A percentile compares a stretch with the other conserved stretches of the same genome.
phyloP scores from a whole-genome alignment of 2,888 invertebrate genomes.

The Crematogaster levior region DNA sequence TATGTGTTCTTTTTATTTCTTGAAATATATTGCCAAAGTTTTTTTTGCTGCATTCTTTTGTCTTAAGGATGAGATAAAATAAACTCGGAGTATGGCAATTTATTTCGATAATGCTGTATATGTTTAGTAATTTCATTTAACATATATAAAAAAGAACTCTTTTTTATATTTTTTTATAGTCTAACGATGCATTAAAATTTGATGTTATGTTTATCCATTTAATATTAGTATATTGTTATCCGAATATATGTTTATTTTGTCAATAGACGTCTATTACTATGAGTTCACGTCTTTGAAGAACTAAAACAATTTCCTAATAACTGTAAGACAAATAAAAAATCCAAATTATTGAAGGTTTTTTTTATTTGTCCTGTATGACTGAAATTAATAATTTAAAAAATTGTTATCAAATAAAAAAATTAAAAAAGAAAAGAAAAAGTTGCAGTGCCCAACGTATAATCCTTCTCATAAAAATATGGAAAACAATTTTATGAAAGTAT shows the following conservation, averaged over 20 bases:
- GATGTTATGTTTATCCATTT: neutral
- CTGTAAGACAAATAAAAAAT: conserved; percentile 43
- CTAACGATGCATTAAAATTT: neutral
- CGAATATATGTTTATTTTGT: neutral
- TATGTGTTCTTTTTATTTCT: neutral
- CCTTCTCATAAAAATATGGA: neutral
- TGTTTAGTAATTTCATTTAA: neutral
- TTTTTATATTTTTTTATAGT: conserved; percentile 3
- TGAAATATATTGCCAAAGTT: neutral
- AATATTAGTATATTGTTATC: neutral
- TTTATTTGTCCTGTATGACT: conserved; percentile 16
- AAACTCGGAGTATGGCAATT: neutral
- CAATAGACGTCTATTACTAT: neutral
- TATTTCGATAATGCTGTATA: neutral
- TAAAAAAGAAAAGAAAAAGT: neutral
- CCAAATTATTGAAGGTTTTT: conserved; percentile 19
- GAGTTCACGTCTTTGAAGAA: neutral
- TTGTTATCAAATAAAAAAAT: conserved; percentile 12
- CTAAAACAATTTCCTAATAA: neutral
- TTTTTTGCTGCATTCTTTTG: neutral
- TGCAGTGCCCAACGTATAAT: neutral
- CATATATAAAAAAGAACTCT: neutral
- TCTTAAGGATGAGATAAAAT: neutral
- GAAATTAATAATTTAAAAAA: conserved; percentile 11
- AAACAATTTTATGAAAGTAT: neutral